phyloP scores from a whole-genome alignment of 2,888 invertebrate genomes.

The Chrysolina oricalcia region DNA sequence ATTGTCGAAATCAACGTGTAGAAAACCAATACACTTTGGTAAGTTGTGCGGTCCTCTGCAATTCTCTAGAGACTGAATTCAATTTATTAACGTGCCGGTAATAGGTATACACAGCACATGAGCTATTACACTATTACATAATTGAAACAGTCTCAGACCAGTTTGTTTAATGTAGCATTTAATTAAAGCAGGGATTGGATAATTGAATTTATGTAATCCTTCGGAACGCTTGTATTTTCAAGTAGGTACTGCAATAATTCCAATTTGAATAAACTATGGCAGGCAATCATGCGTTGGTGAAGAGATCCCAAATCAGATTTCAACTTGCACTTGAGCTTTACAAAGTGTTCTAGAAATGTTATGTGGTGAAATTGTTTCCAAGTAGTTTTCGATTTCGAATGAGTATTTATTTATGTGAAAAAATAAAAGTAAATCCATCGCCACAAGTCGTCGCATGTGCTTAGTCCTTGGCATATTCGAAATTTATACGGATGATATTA shows the following conservation, averaged over 20 bases:
- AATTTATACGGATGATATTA: no score
- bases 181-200: neutral
- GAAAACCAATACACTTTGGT: neutral
- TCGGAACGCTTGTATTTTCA: neutral
- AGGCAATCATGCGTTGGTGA: neutral
- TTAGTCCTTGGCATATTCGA: no score
- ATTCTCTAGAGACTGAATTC: slow-evolving; percentile 9
- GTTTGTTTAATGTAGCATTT: slow-evolving; percentile 6
- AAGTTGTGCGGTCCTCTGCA: neutral
- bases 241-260: neutral
- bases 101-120: neutral
- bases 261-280: neutral
- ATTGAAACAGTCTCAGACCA: neutral
- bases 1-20: neutral
- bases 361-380: no score
- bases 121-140: neutral
- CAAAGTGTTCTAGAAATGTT: no score
- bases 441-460: no score
- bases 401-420: no score
- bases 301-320: no score
- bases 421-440: no score
- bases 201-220: slow-evolving; percentile 17
- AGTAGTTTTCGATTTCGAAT: no score
- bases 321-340: no score
- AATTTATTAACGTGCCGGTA: slow-evolving; percentile 17